A percentile compares a stretch with the other conserved stretches of the same genome.
These are phyloP conservation scores for Haliclystus octoradiatus DNA, from an alignment of 30 jellyfish, hydroid and myxozoan species.

Conservation along the genomic window DNA sequence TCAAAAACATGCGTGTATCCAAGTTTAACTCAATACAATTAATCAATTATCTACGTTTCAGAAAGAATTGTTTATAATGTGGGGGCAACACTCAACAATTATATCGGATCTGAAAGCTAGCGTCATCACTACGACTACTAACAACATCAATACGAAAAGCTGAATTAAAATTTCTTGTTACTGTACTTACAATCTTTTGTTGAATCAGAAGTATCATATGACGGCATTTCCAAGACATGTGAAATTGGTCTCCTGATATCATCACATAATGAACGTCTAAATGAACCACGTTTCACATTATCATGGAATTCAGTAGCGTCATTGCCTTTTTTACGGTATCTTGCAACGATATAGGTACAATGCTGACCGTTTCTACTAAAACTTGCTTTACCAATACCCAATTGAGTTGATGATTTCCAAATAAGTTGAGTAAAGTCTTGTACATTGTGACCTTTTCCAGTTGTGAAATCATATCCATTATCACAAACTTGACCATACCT, in stretches of 20 bases:
- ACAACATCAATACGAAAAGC: too few relatives aligned
- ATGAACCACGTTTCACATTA: conserved; percentile 62
- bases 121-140: too few relatives aligned
- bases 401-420: conserved; percentile 67
- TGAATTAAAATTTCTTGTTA: too few relatives aligned
- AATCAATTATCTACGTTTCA: too few relatives aligned
- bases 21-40: too few relatives aligned
- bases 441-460: conserved; percentile 39
- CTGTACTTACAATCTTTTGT: too few relatives aligned
- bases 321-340: conserved; percentile 78
- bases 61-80: too few relatives aligned
- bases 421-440: conserved; percentile 96
- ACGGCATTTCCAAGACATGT: neutral
- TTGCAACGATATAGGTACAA: conserved; percentile 89
- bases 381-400: conserved; percentile 95
- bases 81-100: too few relatives aligned
- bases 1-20: too few relatives aligned
- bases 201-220: too few relatives aligned
- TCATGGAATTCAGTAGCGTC: conserved; percentile 48
- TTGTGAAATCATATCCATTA: conserved; percentile 85
- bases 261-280: neutral
- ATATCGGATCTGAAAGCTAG: too few relatives aligned
- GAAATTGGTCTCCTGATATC: neutral
- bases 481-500: conserved; percentile 95
- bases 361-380: conserved; percentile 45